phyloP scores from a whole-genome alignment of 2,888 invertebrate genomes.

The Ormyrus labotus region DNA sequence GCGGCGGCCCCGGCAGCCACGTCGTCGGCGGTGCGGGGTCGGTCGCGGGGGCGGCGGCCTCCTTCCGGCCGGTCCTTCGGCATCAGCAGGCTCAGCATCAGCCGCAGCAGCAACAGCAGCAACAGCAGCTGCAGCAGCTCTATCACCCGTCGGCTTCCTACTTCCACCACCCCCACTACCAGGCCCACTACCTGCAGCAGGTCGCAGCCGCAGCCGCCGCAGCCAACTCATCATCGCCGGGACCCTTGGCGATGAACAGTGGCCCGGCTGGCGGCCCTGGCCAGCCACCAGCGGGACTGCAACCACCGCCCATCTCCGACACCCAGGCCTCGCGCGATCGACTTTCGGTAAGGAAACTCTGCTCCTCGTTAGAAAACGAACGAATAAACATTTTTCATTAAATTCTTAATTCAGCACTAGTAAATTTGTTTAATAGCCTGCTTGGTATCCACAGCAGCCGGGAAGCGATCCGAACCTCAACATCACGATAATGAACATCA shows the following conservation, averaged over 20 bases:
- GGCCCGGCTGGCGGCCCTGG: constrained; percentile 59
- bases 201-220: constrained; percentile 77
- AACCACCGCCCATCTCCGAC: constrained; percentile 34
- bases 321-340: constrained; percentile 45
- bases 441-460: constrained; percentile 19
- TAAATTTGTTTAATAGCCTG: no score
- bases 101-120: constrained; percentile 37
- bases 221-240: constrained; percentile 65
- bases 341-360: constrained; percentile 40
- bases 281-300: constrained; percentile 56
- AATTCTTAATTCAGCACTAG: no score
- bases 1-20: constrained; percentile 53
- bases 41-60: constrained; percentile 47
- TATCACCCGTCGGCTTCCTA: constrained; percentile 33
- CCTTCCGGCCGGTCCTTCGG: constrained; percentile 26
- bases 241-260: constrained; percentile 58
- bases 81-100: constrained; percentile 22
- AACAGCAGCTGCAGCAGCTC: constrained; percentile 35
- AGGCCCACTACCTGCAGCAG: constrained; percentile 49
- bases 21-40: constrained; percentile 55
- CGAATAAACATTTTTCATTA: not conserved
- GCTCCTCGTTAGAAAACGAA: not conserved
- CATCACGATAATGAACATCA: constrained; percentile 59
- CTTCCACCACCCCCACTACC: constrained; percentile 31
- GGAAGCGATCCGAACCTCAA: constrained; percentile 51